Percentiles rank a stretch among this genome's conserved stretches.
phyloP scores from a whole-genome alignment of 2,797 vertebrate species.

The Pangasius macronema region DNA sequence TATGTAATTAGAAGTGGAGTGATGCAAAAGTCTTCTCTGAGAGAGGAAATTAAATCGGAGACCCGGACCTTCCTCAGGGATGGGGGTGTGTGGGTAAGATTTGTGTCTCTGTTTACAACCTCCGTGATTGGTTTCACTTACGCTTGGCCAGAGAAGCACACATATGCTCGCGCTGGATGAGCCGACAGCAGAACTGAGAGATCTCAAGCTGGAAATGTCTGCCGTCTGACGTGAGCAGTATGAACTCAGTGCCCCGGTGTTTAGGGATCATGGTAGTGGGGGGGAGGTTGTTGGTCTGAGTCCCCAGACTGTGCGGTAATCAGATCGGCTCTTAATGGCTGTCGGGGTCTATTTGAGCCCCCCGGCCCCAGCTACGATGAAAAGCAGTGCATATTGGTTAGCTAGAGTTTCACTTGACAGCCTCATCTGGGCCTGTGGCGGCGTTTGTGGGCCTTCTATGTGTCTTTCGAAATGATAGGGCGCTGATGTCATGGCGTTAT shows the following conservation, averaged over 20 bases:
- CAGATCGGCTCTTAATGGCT: conserved; percentile 64
- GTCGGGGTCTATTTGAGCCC: conserved; percentile 58
- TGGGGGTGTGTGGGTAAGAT: conserved; percentile 48
- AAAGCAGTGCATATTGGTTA: conserved; percentile 47
- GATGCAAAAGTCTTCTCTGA: conserved; percentile 54
- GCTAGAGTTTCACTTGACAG: conserved; percentile 54
- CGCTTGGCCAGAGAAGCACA: conserved; percentile 46
- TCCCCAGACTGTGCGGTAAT: conserved; percentile 63
- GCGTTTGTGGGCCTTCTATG: conserved; percentile 63
- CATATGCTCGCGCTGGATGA: conserved; percentile 37
- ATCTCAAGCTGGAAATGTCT: conserved; percentile 40
- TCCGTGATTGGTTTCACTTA: conserved; percentile 60
- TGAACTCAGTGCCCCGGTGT: conserved; percentile 50
- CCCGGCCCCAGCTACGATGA: conserved; percentile 30
- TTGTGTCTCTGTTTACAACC: conserved; percentile 66
- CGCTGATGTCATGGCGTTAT: conserved; percentile 74
- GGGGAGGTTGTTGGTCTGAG: conserved; percentile 37
- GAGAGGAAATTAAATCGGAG: conserved; percentile 62
- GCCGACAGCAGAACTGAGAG: conserved; percentile 35
- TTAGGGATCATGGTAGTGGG: conserved; percentile 2
- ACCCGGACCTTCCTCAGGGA: conserved; percentile 52
- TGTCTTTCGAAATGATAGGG: conserved; percentile 68
- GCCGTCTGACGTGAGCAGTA: conserved; percentile 49
- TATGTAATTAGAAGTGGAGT: conserved; percentile 59
- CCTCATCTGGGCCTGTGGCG: conserved; percentile 40